Base-by-base conservation (phyloP, 2,888 invertebrate genomes). In the Heteromyza rotundicornis region DNA sequence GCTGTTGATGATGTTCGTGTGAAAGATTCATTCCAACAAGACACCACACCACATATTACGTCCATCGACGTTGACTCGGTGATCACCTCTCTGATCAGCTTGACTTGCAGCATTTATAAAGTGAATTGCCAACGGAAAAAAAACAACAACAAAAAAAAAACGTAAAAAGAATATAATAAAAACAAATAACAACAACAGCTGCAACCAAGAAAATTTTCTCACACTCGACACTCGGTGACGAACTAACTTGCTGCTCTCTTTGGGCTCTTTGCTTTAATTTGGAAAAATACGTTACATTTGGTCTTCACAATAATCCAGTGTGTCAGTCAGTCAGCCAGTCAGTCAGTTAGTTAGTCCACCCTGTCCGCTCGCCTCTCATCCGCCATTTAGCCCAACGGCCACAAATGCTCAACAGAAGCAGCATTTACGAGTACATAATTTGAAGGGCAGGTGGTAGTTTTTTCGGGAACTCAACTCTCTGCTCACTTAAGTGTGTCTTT, bases 201-300 rank as follows among this genome's bases (percentile, higher is more conserved):
- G 81, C 81, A 80, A 75, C 68, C 75, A 63, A 69, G 69, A 75
- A 76, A 79, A 80, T 76, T 73, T 81, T 80, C 82, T 81, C 82
- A 80, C 82, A 80, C 80, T 81, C 75, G 63, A 64, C 65, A 67
- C 64, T 65, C 71, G 75, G 73, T 72, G 75, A 70, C 76, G 67
- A 67, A 65, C n/a, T n/a, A n/a, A n/a, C n/a, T n/a, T n/a, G n/a
- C n/a, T n/a, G n/a, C n/a, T n/a, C n/a, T n/a, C n/a, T n/a, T n/a
- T n/a, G n/a, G n/a, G n/a, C n/a, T n/a, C n/a, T n/a, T n/a, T n/a
- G n/a, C n/a, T n/a, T n/a, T n/a, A n/a, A n/a, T n/a, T n/a, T n/a
- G 3, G 20, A 47, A 20, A 76, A 74, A 74, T 77, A 75, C 77
- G 77, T 76, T 74, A 74, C 77, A 77, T 76, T 76, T 77, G 76